These are phyloP conservation scores for Rostratula benghalensis DNA, from an alignment of 2,113 vertebrate species.

Conservation along the genomic window DNA sequence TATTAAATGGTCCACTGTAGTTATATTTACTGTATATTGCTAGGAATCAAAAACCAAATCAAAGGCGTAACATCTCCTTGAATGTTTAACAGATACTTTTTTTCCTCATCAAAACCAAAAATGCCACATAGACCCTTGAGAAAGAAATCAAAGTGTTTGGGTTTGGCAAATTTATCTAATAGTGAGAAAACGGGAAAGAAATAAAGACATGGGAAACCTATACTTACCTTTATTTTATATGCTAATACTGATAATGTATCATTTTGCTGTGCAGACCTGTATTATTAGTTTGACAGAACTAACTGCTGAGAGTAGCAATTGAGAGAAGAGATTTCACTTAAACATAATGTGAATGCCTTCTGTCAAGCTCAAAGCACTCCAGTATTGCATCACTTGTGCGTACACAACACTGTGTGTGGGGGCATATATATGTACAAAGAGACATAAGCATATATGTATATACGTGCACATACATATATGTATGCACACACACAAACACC, in stretches of 20 bases:
- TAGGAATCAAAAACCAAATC: conserved; percentile 1
- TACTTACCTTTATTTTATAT: conserved; percentile 65
- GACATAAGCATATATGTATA: background rate
- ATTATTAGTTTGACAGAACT: conserved; percentile 61
- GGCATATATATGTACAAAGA: background rate
- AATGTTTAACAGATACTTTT: conserved; percentile 18
- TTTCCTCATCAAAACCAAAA: background rate
- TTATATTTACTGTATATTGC: conserved; percentile 41
- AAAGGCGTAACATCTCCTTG: background rate
- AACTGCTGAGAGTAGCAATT: conserved; percentile 29
- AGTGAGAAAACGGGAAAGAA: conserved; percentile 52
- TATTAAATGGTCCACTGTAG: conserved; percentile 18
- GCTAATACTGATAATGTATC: conserved; percentile 58
- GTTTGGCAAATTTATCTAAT: conserved; percentile 58
- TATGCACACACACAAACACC: background rate
- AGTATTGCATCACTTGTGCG: background rate
- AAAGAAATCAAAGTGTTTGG: conserved; percentile 35
- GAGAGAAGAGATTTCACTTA: conserved; percentile 13
- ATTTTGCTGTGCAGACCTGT: conserved; percentile 31
- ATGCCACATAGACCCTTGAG: conserved; percentile 19
- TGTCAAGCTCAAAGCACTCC: conserved; percentile 1
- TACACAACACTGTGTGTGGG: background rate
- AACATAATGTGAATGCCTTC: conserved; percentile 22
- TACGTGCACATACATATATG: background rate
- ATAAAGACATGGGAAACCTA: conserved; percentile 67